Conservation (phyloP, 2,797 vertebrate species). For the Danio kyathit region DNA sequence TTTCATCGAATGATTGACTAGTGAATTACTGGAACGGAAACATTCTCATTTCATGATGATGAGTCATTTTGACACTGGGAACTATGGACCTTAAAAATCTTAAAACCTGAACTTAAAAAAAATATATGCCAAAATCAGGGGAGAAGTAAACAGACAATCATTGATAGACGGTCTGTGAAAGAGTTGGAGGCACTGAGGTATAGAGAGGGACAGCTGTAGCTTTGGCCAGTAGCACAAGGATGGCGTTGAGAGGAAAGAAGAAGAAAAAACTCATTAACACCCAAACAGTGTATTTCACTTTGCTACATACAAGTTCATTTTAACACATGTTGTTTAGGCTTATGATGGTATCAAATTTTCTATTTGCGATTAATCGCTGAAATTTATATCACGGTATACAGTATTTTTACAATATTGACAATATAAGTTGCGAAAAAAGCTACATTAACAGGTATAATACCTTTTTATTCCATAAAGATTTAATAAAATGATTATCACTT, state of each 20-base stretch:
- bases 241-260: constrained; percentile 27
- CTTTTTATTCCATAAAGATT: no score
- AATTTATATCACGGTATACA: no score
- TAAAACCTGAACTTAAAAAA: constrained; percentile 18
- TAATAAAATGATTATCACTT: no score
- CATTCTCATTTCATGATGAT: not conserved
- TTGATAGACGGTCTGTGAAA: constrained; percentile 49
- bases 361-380: no score
- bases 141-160: constrained; percentile 55
- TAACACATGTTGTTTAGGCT: not conserved
- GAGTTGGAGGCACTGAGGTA: constrained; percentile 36
- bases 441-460: no score
- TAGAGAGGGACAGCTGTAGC: constrained; percentile 57
- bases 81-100: not conserved
- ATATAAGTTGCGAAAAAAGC: no score
- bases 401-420: no score
- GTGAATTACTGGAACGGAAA: not conserved
- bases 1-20: not conserved
- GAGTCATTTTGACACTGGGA: constrained; percentile 11
- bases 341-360: no score
- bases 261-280: constrained; percentile 32
- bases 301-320: constrained; percentile 11
- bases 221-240: constrained; percentile 46
- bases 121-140: constrained; percentile 20
- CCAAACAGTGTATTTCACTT: constrained; percentile 38